Evolutionary conservation across 1,140 invertebrate species (phyloP).

Genomic region (Lepidurus apus): DNA sequence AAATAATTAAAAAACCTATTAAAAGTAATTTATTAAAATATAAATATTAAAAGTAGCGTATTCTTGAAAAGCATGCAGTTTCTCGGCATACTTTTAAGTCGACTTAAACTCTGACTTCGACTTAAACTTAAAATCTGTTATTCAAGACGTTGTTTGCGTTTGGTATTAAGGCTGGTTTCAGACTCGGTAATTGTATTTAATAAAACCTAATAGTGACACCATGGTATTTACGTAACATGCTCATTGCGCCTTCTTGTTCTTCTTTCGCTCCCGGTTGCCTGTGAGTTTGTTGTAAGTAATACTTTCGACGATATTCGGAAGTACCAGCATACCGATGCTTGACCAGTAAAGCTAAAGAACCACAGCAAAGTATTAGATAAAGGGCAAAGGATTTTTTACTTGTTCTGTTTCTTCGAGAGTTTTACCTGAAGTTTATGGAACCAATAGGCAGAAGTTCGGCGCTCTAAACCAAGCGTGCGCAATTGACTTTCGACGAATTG

Average conservation of each 20-base stretch:
- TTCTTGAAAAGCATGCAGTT: too few species aligned
- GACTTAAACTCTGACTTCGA: too few species aligned
- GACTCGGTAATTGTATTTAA: not conserved
- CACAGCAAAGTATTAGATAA: not conserved
- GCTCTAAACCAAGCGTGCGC: conserved; percentile 65
- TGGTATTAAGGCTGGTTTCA: too few species aligned
- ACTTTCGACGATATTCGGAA: conserved; percentile 2
- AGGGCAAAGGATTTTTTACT: not conserved
- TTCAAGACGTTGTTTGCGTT: too few species aligned
- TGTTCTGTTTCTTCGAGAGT: not conserved
- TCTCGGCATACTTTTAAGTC: too few species aligned
- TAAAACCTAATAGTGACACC: not conserved
- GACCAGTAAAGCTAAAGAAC: conserved; percentile 30
- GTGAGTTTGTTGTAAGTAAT: conserved; percentile 17
- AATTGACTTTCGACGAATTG: conserved; percentile 71
- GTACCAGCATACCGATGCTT: not conserved
- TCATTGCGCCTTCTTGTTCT: conserved; percentile 24
- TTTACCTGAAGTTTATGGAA: conserved; percentile 33
- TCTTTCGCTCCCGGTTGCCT: not conserved
- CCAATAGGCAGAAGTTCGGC: conserved; percentile 67
- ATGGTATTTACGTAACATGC: not conserved
- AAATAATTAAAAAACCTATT: too few species aligned
- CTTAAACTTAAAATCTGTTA: too few species aligned
- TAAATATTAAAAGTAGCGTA: too few species aligned
- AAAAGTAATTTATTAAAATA: too few species aligned